phyloP scores from a whole-genome alignment of 2,888 invertebrate genomes.

The Melangyna quadrimaculata region DNA sequence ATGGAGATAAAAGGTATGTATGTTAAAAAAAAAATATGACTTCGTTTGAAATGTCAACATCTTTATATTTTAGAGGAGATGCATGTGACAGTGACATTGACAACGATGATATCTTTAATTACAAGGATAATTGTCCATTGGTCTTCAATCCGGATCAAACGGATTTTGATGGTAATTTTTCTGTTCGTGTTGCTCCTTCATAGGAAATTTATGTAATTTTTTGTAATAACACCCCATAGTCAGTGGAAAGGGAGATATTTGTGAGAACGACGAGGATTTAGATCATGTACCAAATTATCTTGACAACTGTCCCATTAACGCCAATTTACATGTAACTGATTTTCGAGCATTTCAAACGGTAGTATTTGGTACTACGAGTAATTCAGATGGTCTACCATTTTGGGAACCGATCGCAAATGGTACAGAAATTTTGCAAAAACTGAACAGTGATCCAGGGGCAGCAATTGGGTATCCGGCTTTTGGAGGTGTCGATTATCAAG shows the following conservation, averaged over 20 bases:
- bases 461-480: constrained; percentile 95
- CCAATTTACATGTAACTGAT: constrained; percentile 93
- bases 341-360: constrained; percentile 95
- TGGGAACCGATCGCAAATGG: constrained; percentile 97
- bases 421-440: constrained; percentile 93
- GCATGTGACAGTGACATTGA: constrained; percentile 95
- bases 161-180: constrained; percentile 83
- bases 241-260: constrained; percentile 91
- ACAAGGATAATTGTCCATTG: constrained; percentile 90
- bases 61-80: constrained; percentile 84
- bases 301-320: constrained; percentile 98
- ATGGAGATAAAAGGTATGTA: constrained; percentile 85
- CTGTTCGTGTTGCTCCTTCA: neutral
- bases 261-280: constrained; percentile 91
- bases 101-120: constrained; percentile 89
- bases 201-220: too few relatives aligned
- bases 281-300: constrained; percentile 89
- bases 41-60: too few relatives aligned
- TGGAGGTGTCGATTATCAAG: constrained; percentile 95
- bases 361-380: constrained; percentile 94
- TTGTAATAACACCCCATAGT: constrained; percentile 81
- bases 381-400: constrained; percentile 94
- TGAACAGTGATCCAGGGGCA: constrained; percentile 97
- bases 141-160: constrained; percentile 90
- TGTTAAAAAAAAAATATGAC: too few relatives aligned